These are phyloP conservation scores for Anabas testudineus DNA, from an alignment of 2,797 vertebrate species.

Conservation along the genomic window DNA sequence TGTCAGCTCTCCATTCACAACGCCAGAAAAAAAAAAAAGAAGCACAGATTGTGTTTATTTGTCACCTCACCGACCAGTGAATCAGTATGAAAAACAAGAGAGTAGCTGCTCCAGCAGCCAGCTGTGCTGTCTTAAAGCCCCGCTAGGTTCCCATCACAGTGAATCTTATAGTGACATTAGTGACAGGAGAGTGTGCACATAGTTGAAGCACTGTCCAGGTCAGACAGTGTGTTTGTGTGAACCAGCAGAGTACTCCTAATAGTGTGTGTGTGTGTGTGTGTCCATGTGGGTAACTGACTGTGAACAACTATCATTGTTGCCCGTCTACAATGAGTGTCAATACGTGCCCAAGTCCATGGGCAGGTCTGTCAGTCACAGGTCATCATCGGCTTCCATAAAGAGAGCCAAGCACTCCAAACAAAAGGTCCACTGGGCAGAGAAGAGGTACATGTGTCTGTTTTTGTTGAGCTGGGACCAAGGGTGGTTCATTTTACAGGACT, in stretches of 20 bases:
- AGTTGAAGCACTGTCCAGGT: conserved; percentile 31
- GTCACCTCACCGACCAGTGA: conserved; percentile 30
- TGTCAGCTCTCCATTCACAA: conserved; percentile 43
- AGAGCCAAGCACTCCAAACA: conserved; percentile 14
- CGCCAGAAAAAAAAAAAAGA: conserved; percentile 37
- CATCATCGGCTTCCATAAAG: conserved; percentile 46
- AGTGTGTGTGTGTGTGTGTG: background rate
- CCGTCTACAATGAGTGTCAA: conserved; percentile 52
- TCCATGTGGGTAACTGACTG: conserved; percentile 29
- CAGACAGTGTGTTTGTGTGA: conserved; percentile 25
- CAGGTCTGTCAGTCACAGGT: conserved; percentile 53
- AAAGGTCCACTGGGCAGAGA: conserved; percentile 16
- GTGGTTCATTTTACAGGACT: conserved; percentile 46
- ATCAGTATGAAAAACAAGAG: conserved; percentile 30
- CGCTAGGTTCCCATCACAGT: conserved; percentile 55
- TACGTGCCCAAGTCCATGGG: conserved; percentile 38
- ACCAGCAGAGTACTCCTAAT: conserved; percentile 24
- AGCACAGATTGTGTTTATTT: conserved; percentile 38
- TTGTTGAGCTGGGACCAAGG: conserved; percentile 11
- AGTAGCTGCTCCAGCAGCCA: conserved; percentile 32
- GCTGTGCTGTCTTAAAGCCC: conserved; percentile 36
- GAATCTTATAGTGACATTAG: conserved; percentile 32
- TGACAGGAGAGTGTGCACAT: conserved; percentile 37
- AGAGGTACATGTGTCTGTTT: conserved; percentile 6
- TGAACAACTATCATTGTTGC: conserved; percentile 36